Evolutionary conservation across 2,888 invertebrate genomes (phyloP).

Genomic region (Incurvaria masculella): DNA sequence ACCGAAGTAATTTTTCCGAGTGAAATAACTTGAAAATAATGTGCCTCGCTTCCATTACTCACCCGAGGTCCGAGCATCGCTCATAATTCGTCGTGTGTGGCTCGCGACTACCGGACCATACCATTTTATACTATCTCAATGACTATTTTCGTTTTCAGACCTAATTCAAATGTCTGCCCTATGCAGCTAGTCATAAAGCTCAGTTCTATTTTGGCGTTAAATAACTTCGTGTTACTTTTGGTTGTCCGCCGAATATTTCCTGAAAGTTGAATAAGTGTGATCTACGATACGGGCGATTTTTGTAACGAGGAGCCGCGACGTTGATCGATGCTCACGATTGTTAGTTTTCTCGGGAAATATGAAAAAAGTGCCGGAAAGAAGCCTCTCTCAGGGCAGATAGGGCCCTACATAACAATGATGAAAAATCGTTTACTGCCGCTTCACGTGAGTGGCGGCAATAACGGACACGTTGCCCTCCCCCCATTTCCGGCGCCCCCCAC

Average conservation of each 20-base stretch:
- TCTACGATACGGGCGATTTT: slow-evolving; percentile 53
- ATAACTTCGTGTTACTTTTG: no score
- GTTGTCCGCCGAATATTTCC: no score
- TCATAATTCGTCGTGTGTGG: slow-evolving; percentile 54
- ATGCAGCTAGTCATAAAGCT: no score
- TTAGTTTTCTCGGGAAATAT: slow-evolving; percentile 43
- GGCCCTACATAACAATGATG: slow-evolving; percentile 42
- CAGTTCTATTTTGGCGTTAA: no score
- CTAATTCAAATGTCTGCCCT: background rate
- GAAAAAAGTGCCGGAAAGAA: slow-evolving; percentile 27
- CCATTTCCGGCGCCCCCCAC: background rate
- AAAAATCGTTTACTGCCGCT: slow-evolving; percentile 50
- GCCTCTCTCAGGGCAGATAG: background rate
- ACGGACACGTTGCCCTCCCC: slow-evolving; percentile 19
- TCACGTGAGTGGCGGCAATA: slow-evolving; percentile 51
- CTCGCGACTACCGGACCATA: slow-evolving; percentile 39
- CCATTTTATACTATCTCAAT: no score
- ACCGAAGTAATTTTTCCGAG: slow-evolving; percentile 1
- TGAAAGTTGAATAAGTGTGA: slow-evolving; percentile 52
- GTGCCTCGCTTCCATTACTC: slow-evolving; percentile 36
- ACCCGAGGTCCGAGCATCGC: slow-evolving; percentile 38
- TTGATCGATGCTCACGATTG: slow-evolving; percentile 42
- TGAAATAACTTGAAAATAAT: background rate
- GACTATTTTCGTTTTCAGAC: no score
- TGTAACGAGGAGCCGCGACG: slow-evolving; percentile 44